phyloP scores from a whole-genome alignment of 2,888 invertebrate genomes.

The Caenorhabditis panamensis region DNA sequence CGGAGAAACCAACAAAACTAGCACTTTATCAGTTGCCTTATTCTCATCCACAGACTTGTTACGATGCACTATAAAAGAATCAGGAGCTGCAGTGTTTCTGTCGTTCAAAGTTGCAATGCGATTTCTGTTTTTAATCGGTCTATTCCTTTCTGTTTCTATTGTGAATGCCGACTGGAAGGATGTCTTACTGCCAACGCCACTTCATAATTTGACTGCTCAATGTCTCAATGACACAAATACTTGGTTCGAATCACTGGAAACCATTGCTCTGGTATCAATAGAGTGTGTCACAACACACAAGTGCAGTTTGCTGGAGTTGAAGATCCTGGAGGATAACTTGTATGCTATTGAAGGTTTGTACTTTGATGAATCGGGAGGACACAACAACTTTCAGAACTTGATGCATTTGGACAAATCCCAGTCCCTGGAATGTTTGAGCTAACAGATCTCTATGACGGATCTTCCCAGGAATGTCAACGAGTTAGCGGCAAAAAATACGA shows the following conservation, averaged over 20 bases:
- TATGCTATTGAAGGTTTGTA: conserved; percentile 32
- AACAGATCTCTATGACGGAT: conserved; percentile 34
- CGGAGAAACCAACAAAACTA: neutral
- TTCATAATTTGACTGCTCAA: conserved; percentile 10
- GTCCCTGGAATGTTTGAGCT: conserved; percentile 25
- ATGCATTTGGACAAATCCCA: conserved; percentile 50
- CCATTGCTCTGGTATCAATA: neutral
- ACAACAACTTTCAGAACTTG: conserved; percentile 22
- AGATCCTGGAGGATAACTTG: conserved; percentile 17
- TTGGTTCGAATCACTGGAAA: conserved; percentile 28
- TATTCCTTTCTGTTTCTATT: neutral
- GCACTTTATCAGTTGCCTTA: conserved; percentile 4
- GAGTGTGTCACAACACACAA: conserved; percentile 28
- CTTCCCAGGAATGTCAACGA: conserved; percentile 54
- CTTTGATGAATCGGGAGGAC: neutral
- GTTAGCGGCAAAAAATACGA: conserved; percentile 42
- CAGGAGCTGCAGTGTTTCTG: neutral
- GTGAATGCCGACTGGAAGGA: neutral
- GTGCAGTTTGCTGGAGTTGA: conserved; percentile 7
- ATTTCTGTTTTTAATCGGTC: neutral
- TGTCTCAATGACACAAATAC: conserved; percentile 43
- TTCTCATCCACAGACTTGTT: neutral
- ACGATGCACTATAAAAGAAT: conserved; percentile 21
- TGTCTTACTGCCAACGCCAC: neutral
- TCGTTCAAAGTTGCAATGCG: conserved; percentile 1